These are phyloP conservation scores for Microctonus brassicae DNA, from an alignment of 2,888 invertebrate genomes.

Conservation along the genomic window DNA sequence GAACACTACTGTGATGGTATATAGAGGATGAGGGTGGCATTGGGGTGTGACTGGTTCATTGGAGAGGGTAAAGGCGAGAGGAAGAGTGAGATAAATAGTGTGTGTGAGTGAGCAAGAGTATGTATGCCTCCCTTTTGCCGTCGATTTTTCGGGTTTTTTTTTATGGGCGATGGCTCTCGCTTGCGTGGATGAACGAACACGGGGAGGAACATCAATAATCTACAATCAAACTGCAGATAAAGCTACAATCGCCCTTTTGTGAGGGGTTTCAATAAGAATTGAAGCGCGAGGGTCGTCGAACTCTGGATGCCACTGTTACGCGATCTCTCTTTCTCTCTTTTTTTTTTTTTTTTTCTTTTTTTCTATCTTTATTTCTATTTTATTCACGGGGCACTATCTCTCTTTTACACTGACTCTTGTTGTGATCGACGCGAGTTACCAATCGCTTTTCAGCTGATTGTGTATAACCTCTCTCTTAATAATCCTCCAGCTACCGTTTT, in stretches of 20 bases:
- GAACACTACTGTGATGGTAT: conserved; percentile 29
- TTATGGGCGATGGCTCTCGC: conserved; percentile 59
- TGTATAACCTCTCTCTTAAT: conserved; percentile 28
- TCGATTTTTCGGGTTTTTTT: conserved; percentile 69
- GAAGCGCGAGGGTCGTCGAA: conserved; percentile 57
- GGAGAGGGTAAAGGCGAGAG: conserved; percentile 44
- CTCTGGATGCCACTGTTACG: conserved; percentile 29
- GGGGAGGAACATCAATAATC: conserved; percentile 69
- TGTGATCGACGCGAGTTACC: conserved; percentile 35
- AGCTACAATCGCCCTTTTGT: conserved; percentile 68
- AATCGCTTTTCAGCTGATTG: conserved; percentile 36
- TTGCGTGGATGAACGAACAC: conserved; percentile 65
- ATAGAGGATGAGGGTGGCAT: conserved; percentile 22
- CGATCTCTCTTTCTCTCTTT: conserved; percentile 26
- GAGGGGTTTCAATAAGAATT: conserved; percentile 68
- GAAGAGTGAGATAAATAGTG: conserved; percentile 53
- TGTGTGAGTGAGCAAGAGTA: conserved; percentile 57
- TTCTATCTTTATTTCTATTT: not conserved
- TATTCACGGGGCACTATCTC: conserved; percentile 3
- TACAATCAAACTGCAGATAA: conserved; percentile 69
- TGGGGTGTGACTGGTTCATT: conserved; percentile 19
- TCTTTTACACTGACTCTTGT: conserved; percentile 13
- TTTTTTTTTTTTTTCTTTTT: conserved; percentile 20
- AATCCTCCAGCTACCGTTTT: conserved; percentile 14
- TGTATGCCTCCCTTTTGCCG: conserved; percentile 60